Percentiles rank a stretch among this genome's conserved stretches.
These are phyloP conservation scores for Sitophilus oryzae DNA, from an alignment of 1,140 invertebrate species.

Conservation along the genomic window DNA sequence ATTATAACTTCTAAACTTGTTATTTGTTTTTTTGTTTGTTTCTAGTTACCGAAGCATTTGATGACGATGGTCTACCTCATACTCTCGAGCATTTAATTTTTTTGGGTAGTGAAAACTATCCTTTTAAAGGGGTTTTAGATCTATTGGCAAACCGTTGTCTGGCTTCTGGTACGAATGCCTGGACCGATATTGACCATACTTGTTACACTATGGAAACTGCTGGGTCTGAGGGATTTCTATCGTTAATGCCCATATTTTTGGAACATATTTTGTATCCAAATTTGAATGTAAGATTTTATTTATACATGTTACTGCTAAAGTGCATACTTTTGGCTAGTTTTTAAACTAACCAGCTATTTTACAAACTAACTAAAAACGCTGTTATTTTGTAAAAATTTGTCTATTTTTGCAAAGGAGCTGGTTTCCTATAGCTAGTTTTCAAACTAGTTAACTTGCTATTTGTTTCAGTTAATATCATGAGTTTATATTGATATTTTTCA, in stretches of 20 bases:
- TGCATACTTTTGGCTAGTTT: constrained; percentile 10
- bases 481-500: no score
- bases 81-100: constrained; percentile 91
- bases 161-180: constrained; percentile 86
- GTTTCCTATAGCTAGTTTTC: no score
- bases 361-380: no score
- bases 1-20: background rate
- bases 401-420: no score
- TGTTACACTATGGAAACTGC: constrained; percentile 84
- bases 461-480: no score
- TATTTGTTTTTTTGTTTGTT: constrained; percentile 4
- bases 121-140: constrained; percentile 85
- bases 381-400: no score
- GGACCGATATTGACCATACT: constrained; percentile 80
- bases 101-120: constrained; percentile 83
- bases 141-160: constrained; percentile 82
- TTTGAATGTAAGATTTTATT: constrained; percentile 56
- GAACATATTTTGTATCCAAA: constrained; percentile 86
- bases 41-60: constrained; percentile 82
- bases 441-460: no score
- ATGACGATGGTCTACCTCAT: constrained; percentile 89
- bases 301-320: background rate
- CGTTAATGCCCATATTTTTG: constrained; percentile 82
- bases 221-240: constrained; percentile 79
- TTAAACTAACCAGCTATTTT: no score